Percentiles rank a stretch among this genome's conserved stretches.
Evolutionary conservation across 1,140 invertebrate species (phyloP).

Genomic region (Thaumatotibia leucotreta): DNA sequence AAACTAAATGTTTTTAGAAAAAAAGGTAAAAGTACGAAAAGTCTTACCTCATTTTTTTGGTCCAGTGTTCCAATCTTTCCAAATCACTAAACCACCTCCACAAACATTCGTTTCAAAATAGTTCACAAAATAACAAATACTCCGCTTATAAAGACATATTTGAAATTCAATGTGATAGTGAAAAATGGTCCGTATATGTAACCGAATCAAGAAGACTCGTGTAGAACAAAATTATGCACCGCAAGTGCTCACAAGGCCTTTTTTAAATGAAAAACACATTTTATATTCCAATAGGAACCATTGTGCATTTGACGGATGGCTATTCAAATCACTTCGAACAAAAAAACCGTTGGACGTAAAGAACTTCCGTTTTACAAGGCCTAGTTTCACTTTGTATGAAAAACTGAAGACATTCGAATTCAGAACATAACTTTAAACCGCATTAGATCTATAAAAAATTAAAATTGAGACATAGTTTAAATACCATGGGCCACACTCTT

Average conservation of each 20-base stretch:
- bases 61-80: slow-evolving; percentile 10
- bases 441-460: too few relatives aligned
- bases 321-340: not conserved
- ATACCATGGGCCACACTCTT: too few relatives aligned
- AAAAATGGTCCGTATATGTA: slow-evolving; percentile 61
- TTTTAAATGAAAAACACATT: slow-evolving; percentile 22
- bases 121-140: slow-evolving; percentile 51
- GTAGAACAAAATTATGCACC: slow-evolving; percentile 53
- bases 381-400: too few relatives aligned
- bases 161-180: slow-evolving; percentile 68
- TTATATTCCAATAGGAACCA: not conserved
- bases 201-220: slow-evolving; percentile 41
- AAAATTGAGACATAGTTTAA: too few relatives aligned
- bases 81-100: slow-evolving; percentile 47
- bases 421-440: too few relatives aligned
- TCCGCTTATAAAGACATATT: slow-evolving; percentile 68
- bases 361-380: too few relatives aligned
- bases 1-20: too few relatives aligned
- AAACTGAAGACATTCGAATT: not conserved
- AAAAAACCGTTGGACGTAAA: not conserved
- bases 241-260: slow-evolving; percentile 51
- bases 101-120: slow-evolving; percentile 53
- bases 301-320: slow-evolving; percentile 3
- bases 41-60: slow-evolving; percentile 49
- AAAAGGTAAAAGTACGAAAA: slow-evolving; percentile 20